These are phyloP conservation scores for Pocota personata DNA, from an alignment of 2,888 invertebrate species.

Conservation along the genomic window DNA sequence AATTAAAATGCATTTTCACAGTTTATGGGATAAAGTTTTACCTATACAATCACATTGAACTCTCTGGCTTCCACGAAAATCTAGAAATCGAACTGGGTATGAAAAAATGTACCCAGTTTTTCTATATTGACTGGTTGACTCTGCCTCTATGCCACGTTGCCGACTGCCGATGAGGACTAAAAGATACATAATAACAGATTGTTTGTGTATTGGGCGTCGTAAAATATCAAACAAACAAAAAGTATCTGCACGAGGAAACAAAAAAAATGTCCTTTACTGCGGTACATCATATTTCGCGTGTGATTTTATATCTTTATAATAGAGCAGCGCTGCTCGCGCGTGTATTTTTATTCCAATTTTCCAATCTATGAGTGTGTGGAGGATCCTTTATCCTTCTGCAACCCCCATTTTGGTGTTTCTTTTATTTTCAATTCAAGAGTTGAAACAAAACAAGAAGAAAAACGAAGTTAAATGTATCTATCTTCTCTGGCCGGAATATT, in stretches of 20 bases:
- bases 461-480: constrained; percentile 61
- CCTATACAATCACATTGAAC: background rate
- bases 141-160: background rate
- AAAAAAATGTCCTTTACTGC: constrained; percentile 51
- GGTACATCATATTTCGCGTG: constrained; percentile 70
- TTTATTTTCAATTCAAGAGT: constrained; percentile 46
- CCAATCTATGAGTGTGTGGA: constrained; percentile 77
- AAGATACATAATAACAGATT: constrained; percentile 72
- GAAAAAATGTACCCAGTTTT: background rate
- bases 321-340: constrained; percentile 78
- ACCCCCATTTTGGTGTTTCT: constrained; percentile 11
- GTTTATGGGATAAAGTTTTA: constrained; percentile 79
- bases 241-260: background rate
- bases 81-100: constrained; percentile 35
- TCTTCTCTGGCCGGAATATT: constrained; percentile 54
- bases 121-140: constrained; percentile 12
- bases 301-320: constrained; percentile 80
- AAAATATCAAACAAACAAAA: constrained; percentile 66
- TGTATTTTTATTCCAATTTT: constrained; percentile 79
- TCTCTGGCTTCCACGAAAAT: constrained; percentile 2
- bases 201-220: constrained; percentile 65
- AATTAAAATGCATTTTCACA: constrained; percentile 82
- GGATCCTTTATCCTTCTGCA: background rate
- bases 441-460: background rate
- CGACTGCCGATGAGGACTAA: constrained; percentile 35